Evolutionary conservation across 2,113 vertebrate species (phyloP).

Genomic region (Laterallus jamaicensis): DNA sequence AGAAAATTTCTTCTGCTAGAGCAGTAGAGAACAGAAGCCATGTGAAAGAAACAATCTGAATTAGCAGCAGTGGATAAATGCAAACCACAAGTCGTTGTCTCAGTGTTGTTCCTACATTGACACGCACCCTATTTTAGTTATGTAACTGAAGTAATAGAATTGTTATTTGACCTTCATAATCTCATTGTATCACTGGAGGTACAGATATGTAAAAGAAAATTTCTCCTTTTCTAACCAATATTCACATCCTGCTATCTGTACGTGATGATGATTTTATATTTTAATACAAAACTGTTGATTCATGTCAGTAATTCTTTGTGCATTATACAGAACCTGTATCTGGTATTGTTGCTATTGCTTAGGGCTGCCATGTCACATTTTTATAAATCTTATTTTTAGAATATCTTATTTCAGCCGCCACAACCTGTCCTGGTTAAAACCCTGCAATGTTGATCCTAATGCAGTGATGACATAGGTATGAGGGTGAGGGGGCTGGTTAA

Average conservation of each 20-base stretch:
- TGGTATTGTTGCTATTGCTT: conserved; percentile 40
- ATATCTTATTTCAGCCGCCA: conserved; percentile 31
- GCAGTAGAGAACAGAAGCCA: background rate
- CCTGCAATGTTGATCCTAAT: conserved; percentile 7
- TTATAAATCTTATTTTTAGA: conserved; percentile 40
- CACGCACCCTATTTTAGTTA: background rate
- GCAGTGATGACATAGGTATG: background rate
- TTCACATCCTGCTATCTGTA: background rate
- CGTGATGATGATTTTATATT: background rate
- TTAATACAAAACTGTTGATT: conserved; percentile 45
- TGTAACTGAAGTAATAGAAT: conserved; percentile 19
- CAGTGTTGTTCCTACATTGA: background rate
- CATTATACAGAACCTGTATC: conserved; percentile 40
- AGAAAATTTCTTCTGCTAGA: background rate
- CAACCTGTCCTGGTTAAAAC: conserved; percentile 28
- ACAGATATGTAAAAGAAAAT: background rate
- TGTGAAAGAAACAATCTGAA: background rate
- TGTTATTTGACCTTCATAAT: conserved; percentile 46
- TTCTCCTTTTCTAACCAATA: background rate
- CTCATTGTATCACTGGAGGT: background rate
- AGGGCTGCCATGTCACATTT: conserved; percentile 34
- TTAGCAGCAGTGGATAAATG: background rate
- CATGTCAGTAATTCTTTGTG: conserved; percentile 40
- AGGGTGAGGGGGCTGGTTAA: background rate
- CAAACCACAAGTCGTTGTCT: background rate